A percentile compares a stretch with the other conserved stretches of the same genome.
Evolutionary conservation across 2,797 vertebrate species (phyloP).

Genomic region (Potorous gilbertii): DNA sequence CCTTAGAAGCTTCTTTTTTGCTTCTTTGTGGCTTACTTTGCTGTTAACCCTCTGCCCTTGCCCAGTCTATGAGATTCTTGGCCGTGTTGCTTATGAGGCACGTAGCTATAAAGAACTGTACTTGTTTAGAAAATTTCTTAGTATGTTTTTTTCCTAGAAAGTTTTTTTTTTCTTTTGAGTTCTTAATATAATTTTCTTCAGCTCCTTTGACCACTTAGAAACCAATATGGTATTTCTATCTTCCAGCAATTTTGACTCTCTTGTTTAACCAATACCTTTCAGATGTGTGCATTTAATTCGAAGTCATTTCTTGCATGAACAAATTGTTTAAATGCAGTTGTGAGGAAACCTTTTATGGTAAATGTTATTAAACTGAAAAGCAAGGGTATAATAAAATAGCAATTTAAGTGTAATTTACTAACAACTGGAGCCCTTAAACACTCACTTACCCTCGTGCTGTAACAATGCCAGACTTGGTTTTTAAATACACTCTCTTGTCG

Average conservation of each 20-base stretch:
- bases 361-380: constrained; percentile 79
- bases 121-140: constrained; percentile 47
- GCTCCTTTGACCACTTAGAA: constrained; percentile 34
- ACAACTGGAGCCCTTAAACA: constrained; percentile 73
- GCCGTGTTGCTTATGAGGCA: not conserved
- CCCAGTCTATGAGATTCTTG: not conserved
- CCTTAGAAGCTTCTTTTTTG: not conserved
- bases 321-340: constrained; percentile 78
- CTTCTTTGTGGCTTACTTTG: not conserved
- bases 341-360: constrained; percentile 75
- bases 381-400: constrained; percentile 79
- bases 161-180: not conserved
- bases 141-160: constrained; percentile 7
- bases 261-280: constrained; percentile 42
- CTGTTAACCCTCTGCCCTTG: not conserved
- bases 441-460: constrained; percentile 55
- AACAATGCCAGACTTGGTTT: constrained; percentile 64
- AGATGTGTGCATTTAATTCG: constrained; percentile 51
- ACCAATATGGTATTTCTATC: not conserved
- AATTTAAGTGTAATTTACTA: constrained; percentile 79
- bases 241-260: constrained; percentile 13
- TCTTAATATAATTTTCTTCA: constrained; percentile 41
- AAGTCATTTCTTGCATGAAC: constrained; percentile 66
- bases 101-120: constrained; percentile 29
- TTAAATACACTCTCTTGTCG: constrained; percentile 64